Conservation (phyloP, 2,113 vertebrate species). For the Orycteropus afer region DNA sequence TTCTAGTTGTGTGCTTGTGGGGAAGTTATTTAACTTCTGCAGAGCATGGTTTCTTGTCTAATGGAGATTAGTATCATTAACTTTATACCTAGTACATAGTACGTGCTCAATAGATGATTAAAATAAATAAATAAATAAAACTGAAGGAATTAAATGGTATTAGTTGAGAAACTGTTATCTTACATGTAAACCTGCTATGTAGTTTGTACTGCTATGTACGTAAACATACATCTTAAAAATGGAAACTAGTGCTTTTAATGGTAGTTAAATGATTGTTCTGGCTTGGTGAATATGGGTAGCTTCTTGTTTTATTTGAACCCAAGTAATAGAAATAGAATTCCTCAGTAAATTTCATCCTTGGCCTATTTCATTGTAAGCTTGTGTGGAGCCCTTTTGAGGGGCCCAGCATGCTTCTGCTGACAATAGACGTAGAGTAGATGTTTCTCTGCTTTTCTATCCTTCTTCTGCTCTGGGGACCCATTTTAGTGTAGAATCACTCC, state of each 20-base stretch:
- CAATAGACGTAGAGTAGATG: not conserved
- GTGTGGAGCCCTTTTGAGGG: not conserved
- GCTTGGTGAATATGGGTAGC: not conserved
- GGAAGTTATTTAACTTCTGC: not conserved
- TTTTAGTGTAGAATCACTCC: not conserved
- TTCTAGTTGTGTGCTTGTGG: not conserved
- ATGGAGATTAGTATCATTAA: not conserved
- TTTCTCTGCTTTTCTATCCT: not conserved
- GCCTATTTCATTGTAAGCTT: not conserved
- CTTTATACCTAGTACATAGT: not conserved
- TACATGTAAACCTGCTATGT: not conserved
- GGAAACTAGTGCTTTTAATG: not conserved
- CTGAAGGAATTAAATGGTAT: not conserved
- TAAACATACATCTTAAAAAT: not conserved
- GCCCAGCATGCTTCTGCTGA: not conserved
- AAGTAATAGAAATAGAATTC: not conserved
- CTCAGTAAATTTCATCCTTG: not conserved
- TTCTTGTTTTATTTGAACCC: not conserved
- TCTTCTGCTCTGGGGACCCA: not conserved
- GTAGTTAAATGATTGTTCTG: not conserved
- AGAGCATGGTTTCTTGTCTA: not conserved
- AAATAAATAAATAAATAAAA: not conserved
- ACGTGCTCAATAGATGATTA: not conserved
- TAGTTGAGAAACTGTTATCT: not conserved
- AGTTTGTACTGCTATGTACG: constrained; percentile 8